Evolutionary conservation across 2,797 vertebrate species (phyloP), one percentile per base, ranked within the genome.

Genomic region (Trematomus bernacchii): DNA sequence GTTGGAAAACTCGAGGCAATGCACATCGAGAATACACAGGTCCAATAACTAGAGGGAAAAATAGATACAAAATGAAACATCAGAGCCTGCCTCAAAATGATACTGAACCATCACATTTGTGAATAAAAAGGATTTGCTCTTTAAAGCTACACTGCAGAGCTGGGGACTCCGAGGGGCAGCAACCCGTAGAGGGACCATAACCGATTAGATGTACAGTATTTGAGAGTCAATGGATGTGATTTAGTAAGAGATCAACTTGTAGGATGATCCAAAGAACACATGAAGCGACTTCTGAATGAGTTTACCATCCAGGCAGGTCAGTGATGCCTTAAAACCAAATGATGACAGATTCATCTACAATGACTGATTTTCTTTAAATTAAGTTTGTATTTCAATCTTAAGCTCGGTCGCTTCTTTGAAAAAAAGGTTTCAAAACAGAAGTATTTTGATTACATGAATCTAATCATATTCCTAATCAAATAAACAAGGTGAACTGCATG

Each of bases 1-100:
- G 0, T 97, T 96, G 0, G 97, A 93, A 70, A 97, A 99, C 83
- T 98, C 96, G n/a, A 99, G 93, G 90, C 96, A 96, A 59, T 86
- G 95, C 5, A 97, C 81, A 63, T 99, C 98, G 11, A 99, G 89
- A 84, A 97, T 90, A 54, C 97, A 99, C 64, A 99, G 91, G 87
- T 99, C 97, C 89, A 99, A 84, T 63, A 99, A 93, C 98, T 96
- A 52, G 18, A 27, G 11, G 4, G 30, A n/a, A 5, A 21, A 19
- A 71, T n/a, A 42, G 0, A 37, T 53, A 11, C 1, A 1, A 8
- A 6, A 30, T 12, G 14, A 51, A 15, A 55, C 3, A 53, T 46
- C 54, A 40, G 47, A 15, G 47, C 6, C 51, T 0, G 14, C 1
- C 23, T 62, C 16, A 13, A 18, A 40, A 48, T 3, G 1, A 42